A percentile compares a stretch with the other conserved stretches of the same genome.
These are phyloP conservation scores for Lasioglossum oenotherae DNA, from an alignment of 2,888 invertebrate genomes.

Conservation along the genomic window DNA sequence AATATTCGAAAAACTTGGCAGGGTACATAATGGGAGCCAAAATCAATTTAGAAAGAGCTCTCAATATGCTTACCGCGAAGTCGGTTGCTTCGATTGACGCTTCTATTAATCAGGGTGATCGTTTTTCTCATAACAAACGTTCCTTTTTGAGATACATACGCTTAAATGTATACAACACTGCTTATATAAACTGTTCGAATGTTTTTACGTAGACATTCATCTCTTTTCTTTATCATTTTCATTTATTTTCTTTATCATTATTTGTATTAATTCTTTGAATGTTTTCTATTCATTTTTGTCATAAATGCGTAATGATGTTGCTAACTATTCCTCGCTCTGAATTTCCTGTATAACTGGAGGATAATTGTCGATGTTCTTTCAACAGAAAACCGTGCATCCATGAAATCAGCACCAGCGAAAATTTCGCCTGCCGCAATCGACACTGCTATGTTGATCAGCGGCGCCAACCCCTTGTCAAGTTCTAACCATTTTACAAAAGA, in stretches of 20 bases:
- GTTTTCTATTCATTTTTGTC: not conserved
- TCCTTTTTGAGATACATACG: not conserved
- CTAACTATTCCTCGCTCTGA: no score
- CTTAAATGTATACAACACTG: not conserved
- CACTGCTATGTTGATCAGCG: not conserved
- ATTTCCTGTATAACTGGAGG: not conserved
- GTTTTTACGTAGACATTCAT: no score
- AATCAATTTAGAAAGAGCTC: constrained; percentile 43
- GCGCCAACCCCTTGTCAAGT: not conserved
- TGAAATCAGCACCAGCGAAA: constrained; percentile 41
- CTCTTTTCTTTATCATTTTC: no score
- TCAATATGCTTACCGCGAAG: constrained; percentile 31
- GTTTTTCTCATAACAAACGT: not conserved
- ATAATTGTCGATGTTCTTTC: not conserved
- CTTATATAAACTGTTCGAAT: no score
- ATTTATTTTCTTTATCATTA: no score
- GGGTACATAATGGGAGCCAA: constrained; percentile 47
- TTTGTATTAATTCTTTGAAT: not conserved
- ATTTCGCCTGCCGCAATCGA: constrained; percentile 2
- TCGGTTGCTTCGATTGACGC: not conserved
- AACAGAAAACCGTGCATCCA: constrained; percentile 31
- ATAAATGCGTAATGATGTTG: no score
- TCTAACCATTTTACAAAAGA: not conserved
- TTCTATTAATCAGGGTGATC: constrained; percentile 34
- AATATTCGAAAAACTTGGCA: not conserved